Evolutionary conservation across 2,113 vertebrate species (phyloP).

Genomic region (Vidua macroura): DNA sequence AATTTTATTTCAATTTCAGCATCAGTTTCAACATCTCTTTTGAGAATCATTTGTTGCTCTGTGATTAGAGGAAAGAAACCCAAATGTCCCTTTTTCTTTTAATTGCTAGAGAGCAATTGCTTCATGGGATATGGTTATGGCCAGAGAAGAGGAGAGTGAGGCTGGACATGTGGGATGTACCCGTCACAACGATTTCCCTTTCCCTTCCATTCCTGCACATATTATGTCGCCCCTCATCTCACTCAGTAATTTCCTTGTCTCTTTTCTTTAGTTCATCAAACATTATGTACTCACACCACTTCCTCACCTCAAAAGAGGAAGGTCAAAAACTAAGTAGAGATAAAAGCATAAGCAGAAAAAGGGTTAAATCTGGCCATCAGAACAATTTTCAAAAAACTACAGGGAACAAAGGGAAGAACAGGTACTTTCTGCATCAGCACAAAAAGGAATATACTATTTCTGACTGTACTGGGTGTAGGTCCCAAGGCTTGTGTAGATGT

Average conservation of each 20-base stretch:
- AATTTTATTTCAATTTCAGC: background rate
- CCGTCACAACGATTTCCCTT: rapidly evolving
- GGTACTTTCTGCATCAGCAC: background rate
- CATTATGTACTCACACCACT: background rate
- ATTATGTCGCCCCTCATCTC: background rate
- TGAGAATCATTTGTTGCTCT: background rate
- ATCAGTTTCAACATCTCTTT: background rate
- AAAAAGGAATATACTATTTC: background rate
- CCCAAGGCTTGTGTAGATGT: background rate
- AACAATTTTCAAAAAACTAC: background rate
- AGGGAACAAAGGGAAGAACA: background rate
- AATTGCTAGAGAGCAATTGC: background rate
- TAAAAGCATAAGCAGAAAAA: background rate
- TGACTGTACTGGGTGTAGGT: background rate
- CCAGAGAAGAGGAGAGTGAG: background rate
- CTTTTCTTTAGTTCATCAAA: background rate
- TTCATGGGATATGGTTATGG: background rate
- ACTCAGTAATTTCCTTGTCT: background rate
- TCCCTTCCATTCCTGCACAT: background rate
- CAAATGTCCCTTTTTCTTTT: background rate
- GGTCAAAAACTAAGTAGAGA: background rate
- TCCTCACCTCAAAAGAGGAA: background rate
- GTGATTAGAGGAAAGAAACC: background rate
- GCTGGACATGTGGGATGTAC: background rate
- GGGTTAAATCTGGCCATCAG: background rate